A percentile compares a stretch with the other conserved stretches of the same genome.
Conservation (phyloP, 2,113 vertebrate genomes). For the Ageneiosus marmoratus region DNA sequence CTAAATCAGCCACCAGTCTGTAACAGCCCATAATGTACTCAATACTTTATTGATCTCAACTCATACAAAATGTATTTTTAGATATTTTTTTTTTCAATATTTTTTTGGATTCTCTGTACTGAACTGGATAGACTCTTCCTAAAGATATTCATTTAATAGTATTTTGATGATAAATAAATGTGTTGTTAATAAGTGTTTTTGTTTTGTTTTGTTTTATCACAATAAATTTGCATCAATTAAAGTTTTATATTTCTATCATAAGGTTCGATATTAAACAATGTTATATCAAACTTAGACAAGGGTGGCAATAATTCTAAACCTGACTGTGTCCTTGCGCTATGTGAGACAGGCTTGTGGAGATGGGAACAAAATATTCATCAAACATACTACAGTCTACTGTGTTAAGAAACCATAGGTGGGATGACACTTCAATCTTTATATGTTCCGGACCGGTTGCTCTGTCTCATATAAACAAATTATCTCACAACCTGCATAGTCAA, state of each 20-base stretch:
- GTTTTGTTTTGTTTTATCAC: background rate
- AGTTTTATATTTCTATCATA: background rate
- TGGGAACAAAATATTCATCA: background rate
- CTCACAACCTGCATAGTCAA: slow-evolving; percentile 28
- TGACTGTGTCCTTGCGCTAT: background rate
- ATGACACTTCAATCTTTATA: slow-evolving; percentile 4
- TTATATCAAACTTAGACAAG: no score
- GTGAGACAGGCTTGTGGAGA: background rate
- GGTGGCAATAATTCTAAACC: background rate
- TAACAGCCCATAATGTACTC: no score
- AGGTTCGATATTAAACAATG: background rate
- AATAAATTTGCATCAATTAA: background rate
- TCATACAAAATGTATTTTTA: no score
- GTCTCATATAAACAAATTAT: background rate
- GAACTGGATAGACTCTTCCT: no score
- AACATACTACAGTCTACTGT: background rate
- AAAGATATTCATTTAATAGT: background rate
- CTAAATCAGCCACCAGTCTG: background rate
- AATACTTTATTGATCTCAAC: no score
- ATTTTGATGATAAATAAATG: background rate
- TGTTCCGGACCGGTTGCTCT: slow-evolving; percentile 21
- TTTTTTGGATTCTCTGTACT: no score
- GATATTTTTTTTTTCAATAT: no score
- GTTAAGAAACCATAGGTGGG: background rate
- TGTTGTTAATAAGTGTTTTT: background rate